Percentiles rank a stretch among this genome's conserved stretches.
These are phyloP conservation scores for Anguilla pacifica DNA, from an alignment of 2,797 vertebrate genomes.

Conservation along the genomic window DNA sequence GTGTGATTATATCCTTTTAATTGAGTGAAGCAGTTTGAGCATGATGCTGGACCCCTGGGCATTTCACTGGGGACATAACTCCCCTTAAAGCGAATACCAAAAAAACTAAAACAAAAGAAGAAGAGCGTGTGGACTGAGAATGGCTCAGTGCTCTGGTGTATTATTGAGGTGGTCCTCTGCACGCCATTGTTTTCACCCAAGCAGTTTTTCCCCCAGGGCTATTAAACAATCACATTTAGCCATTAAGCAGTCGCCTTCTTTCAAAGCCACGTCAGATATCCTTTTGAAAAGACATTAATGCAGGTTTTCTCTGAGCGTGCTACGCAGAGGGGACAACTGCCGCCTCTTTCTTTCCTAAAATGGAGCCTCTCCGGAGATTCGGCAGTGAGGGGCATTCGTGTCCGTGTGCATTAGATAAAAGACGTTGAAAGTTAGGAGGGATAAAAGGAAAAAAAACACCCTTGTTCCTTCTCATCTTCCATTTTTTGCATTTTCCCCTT, in stretches of 20 bases:
- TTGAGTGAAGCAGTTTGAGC: constrained; percentile 54
- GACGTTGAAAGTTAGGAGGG: constrained; percentile 23
- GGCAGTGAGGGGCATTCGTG: constrained; percentile 40
- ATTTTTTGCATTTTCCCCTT: constrained; percentile 42
- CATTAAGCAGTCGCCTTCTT: constrained; percentile 41
- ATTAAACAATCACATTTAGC: constrained; percentile 43
- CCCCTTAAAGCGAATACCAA: constrained; percentile 30
- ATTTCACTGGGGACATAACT: constrained; percentile 35
- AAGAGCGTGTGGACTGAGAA: constrained; percentile 33
- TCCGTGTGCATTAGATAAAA: constrained; percentile 46
- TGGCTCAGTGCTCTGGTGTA: constrained; percentile 41
- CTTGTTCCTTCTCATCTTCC: constrained; percentile 41
- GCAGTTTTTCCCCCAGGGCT: constrained; percentile 37
- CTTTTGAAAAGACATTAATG: constrained; percentile 41
- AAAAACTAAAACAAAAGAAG: constrained; percentile 26
- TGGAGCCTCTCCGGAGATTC: constrained; percentile 43
- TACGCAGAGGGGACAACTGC: constrained; percentile 21
- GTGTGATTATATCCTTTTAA: constrained; percentile 55
- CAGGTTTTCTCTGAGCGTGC: constrained; percentile 12
- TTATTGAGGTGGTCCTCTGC: constrained; percentile 50
- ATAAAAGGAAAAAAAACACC: constrained; percentile 35
- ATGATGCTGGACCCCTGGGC: constrained; percentile 52
- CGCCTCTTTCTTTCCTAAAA: constrained; percentile 34
- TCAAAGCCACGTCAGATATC: constrained; percentile 44
- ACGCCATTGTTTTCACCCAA: constrained; percentile 38